These are phyloP conservation scores for Episyrphus balteatus DNA, from an alignment of 1,140 invertebrate species.

Conservation along the genomic window DNA sequence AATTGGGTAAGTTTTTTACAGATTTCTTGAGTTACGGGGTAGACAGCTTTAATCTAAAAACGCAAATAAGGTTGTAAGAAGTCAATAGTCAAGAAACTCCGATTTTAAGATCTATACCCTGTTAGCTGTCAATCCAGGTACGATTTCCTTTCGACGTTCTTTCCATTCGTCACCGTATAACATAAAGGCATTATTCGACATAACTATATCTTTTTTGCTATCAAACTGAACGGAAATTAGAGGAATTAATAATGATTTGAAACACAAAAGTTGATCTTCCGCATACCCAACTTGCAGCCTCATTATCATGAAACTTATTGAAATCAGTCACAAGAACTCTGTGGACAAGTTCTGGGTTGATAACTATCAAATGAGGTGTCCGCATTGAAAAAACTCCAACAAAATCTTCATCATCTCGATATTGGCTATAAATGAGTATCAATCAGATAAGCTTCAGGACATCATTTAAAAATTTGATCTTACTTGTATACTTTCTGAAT, in stretches of 20 bases:
- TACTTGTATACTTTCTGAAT: constrained; percentile 22
- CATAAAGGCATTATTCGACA: constrained; percentile 38
- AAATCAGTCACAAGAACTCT: constrained; percentile 42
- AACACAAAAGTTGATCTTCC: constrained; percentile 10
- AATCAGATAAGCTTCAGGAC: background rate
- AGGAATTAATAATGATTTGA: constrained; percentile 8
- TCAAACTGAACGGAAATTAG: constrained; percentile 15
- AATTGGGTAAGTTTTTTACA: constrained; percentile 20
- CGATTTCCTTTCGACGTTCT: constrained; percentile 40
- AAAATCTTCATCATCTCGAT: constrained; percentile 20
- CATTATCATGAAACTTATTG: constrained; percentile 36
- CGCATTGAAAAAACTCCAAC: constrained; percentile 23
- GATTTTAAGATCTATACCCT: constrained; percentile 17
- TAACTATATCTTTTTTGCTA: constrained; percentile 36
- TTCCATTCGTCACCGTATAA: constrained; percentile 42
- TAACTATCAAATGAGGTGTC: constrained; percentile 34
- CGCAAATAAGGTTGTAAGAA: background rate
- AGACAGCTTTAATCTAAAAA: constrained; percentile 23
- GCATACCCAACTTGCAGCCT: constrained; percentile 13
- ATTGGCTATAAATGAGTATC: constrained; percentile 10
- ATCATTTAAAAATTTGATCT: constrained; percentile 1
- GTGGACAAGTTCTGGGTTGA: constrained; percentile 40
- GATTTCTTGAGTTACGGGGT: constrained; percentile 27
- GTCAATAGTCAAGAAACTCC: background rate
- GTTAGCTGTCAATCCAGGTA: constrained; percentile 41